Conservation (phyloP, 1,140 invertebrate species). For the Scaptodrosophila lebanonensis region DNA sequence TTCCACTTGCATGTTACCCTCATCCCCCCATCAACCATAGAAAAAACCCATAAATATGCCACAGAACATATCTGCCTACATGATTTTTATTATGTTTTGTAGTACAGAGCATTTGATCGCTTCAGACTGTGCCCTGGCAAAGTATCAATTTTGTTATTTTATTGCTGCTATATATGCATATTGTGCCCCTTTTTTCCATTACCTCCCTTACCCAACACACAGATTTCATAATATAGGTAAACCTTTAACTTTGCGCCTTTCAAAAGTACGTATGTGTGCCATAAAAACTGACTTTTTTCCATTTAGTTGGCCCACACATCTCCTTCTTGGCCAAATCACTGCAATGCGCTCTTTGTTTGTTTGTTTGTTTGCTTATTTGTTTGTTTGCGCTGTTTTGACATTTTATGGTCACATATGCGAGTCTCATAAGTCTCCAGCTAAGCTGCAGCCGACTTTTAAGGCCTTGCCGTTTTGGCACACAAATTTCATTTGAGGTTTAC, state of each 20-base stretch:
- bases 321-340: background rate
- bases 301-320: slow-evolving; percentile 21
- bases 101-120: slow-evolving; percentile 18
- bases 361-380: slow-evolving; percentile 6
- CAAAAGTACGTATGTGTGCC: slow-evolving; percentile 27
- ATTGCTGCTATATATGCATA: too few relatives aligned
- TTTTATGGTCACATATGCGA: background rate
- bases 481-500: too few relatives aligned
- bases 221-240: slow-evolving; percentile 1
- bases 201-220: background rate
- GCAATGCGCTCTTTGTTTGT: slow-evolving; percentile 30
- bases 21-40: too few relatives aligned
- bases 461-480: too few relatives aligned
- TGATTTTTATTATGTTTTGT: slow-evolving; percentile 28
- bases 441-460: too few relatives aligned
- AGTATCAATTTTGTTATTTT: too few relatives aligned
- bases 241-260: slow-evolving; percentile 10
- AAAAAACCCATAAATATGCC: slow-evolving; percentile 22
- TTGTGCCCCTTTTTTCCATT: background rate
- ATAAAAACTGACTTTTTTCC: slow-evolving; percentile 51
- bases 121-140: slow-evolving; percentile 22
- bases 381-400: background rate
- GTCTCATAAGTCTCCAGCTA: background rate
- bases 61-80: slow-evolving; percentile 26
- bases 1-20: too few relatives aligned